Percentiles rank a stretch among this genome's conserved stretches.
phyloP scores from a whole-genome alignment of 1,140 invertebrate genomes.

The Microplitis demolitor region DNA sequence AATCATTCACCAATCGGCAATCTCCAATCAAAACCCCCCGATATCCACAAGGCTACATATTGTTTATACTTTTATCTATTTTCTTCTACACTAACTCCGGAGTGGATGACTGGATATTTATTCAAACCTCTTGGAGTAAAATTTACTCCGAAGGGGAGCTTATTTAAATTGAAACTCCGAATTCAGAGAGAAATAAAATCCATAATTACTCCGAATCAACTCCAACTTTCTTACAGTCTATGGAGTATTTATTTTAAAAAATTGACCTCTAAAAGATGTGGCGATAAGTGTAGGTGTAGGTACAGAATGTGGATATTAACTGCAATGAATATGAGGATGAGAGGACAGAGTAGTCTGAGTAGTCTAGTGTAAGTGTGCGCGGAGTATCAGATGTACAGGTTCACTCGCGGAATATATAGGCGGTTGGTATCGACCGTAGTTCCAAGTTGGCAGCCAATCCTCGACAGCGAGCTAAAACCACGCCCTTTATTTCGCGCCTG shows the following conservation, averaged over 20 bases:
- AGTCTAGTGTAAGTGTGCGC: slow-evolving; percentile 45
- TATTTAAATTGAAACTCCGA: too few relatives aligned
- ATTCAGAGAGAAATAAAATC: too few relatives aligned
- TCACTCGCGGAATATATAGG: slow-evolving; percentile 47
- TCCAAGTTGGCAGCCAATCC: slow-evolving; percentile 61
- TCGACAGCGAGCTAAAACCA: slow-evolving; percentile 60
- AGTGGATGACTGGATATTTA: too few relatives aligned
- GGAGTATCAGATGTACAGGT: slow-evolving; percentile 59
- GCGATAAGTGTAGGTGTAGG: background rate
- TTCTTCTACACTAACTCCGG: background rate
- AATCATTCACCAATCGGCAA: background rate
- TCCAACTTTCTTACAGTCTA: too few relatives aligned
- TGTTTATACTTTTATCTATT: background rate
- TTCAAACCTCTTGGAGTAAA: too few relatives aligned
- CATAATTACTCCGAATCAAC: too few relatives aligned
- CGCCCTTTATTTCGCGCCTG: slow-evolving; percentile 62
- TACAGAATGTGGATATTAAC: too few relatives aligned
- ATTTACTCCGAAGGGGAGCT: too few relatives aligned
- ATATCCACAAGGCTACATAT: background rate
- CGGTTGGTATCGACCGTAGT: slow-evolving; percentile 60
- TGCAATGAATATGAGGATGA: background rate
- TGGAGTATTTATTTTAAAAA: too few relatives aligned
- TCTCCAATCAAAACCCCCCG: too few relatives aligned
- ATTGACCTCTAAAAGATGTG: background rate
- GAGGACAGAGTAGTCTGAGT: slow-evolving; percentile 9